Base-by-base conservation (phyloP, 2,888 invertebrate species). In the Agrochola lychnidis region DNA sequence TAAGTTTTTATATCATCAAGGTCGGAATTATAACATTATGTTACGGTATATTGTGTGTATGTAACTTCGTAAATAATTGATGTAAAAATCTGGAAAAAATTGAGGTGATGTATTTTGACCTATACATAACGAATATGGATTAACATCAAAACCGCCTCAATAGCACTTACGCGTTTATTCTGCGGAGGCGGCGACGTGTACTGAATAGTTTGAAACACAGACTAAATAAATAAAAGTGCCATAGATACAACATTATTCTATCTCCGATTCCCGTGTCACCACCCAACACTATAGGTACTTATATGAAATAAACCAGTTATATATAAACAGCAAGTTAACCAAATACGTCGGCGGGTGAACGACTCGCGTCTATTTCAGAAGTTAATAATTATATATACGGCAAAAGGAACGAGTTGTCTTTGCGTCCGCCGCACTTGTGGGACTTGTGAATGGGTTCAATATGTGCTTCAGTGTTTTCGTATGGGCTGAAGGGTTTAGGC, bases 281-380 rank as follows among this genome's bases (percentile, higher is more conserved):
- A 63, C 42, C 25, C 53, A 73, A 56, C 56, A 36, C 36, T 57
- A 19, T 64, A 66, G 30, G 76, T 78, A 82, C 76, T 80, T 80
- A 82, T 64, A 87, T 83, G 59, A 86, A 88, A 87, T 84, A 82
- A 86, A 72, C 56, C 81, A 73, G 77, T 79, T 87, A 89, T 80
- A 88, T 87, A 83, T 89, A 88, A 83, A 72, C 83, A 6, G 62
- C 78, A 79, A 89, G 81, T 91, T 90, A 90, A 88, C 92, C 91
- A 91, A 93, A 93, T 90, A 92, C 90, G 92, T 91, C 91, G 89
- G 85, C 89, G 93, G 93, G 93, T 93, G 92, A 93, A 93, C 91
- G 93, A 92, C 93, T 89, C 88, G 77, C 71, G 81, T 91, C 93
- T 93, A 93, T 93, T 93, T 93, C 90, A 81, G 90, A 88, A 86